Evolutionary conservation across 2,797 vertebrate genomes (phyloP).

Genomic region (Cyprinodon diabolis): DNA sequence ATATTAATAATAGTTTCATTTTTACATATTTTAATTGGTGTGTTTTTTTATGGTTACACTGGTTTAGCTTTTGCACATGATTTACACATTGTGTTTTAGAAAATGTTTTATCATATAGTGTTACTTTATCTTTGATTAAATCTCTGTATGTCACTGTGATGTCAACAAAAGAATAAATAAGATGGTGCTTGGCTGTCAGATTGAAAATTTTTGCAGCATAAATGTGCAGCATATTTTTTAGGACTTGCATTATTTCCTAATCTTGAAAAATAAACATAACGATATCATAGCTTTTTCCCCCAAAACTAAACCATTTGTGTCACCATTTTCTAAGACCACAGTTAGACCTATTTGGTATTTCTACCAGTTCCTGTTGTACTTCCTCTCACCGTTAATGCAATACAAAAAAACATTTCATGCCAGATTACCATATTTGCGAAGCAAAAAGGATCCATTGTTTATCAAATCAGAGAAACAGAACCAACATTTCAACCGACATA

Average conservation of each 20-base stretch:
- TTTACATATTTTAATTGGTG: background rate
- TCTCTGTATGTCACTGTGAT: background rate
- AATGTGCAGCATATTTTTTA: background rate
- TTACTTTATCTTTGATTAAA: background rate
- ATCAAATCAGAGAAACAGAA: background rate
- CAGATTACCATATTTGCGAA: background rate
- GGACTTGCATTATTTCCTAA: background rate
- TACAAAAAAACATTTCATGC: background rate
- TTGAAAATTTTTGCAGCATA: too few species aligned
- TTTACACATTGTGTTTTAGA: background rate
- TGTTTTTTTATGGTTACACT: background rate
- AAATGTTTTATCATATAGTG: background rate
- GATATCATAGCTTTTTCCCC: background rate
- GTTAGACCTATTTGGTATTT: background rate
- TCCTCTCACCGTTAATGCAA: background rate
- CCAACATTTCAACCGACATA: background rate
- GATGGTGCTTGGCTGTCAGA: background rate
- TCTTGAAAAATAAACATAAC: background rate
- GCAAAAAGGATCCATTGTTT: too few species aligned
- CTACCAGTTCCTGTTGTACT: background rate
- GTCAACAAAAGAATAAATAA: too few species aligned
- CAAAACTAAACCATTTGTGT: background rate
- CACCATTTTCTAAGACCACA: background rate
- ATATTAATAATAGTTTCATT: background rate
- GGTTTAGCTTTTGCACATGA: background rate